Base-by-base conservation (phyloP, 2,797 vertebrate genomes). In the Catostomus latipinnis region DNA sequence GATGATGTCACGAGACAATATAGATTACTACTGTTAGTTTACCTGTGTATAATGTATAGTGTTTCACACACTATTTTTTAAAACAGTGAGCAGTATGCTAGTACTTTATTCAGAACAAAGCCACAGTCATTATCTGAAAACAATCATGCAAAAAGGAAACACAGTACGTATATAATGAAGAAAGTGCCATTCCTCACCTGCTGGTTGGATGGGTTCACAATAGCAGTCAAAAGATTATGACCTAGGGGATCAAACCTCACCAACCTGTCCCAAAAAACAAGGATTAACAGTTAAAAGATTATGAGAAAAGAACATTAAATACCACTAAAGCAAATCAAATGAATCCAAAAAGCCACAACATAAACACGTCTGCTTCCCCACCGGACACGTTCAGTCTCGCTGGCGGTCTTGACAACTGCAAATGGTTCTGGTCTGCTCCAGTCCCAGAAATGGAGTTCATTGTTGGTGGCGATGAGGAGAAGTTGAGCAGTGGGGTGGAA, bases 401-500 rank as follows among this genome's bases (percentile, higher is more conserved):
- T 99, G 71, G 95, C 97, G 0, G 98, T 99, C 90, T 99, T 99
- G 82, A 99, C 98, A 78, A 96, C 97, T 0, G 97, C 98, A 74
- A 99, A 99, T 5, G 98, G 98, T 68, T 99, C 98, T 0, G 97
- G 95, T 0, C 97, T 95, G 87, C 98, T 99, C 98, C 98, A 99
- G 89, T 99, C 98, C 98, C 98, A 99, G 89, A 99, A 99, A 82
- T 99, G 97, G 22, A 99, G 96, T 91, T 99, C 98, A 2, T 98
- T 99, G 91, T 96, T 97, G 84, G 97, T 99, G 85, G 97, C 98
- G 69, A 99, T 99, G 43, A 99, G 93, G 14, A 99, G 91, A 6
- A 99, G 97, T 90, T 99, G 98, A 88, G 97, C 97, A 0, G 97
- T 98, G n/a, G 98, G 98, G 87, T 99, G 98, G 88, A 99, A 99